Evolutionary conservation across 2,797 vertebrate genomes (phyloP).

Genomic region (Antennarius maculatus): DNA sequence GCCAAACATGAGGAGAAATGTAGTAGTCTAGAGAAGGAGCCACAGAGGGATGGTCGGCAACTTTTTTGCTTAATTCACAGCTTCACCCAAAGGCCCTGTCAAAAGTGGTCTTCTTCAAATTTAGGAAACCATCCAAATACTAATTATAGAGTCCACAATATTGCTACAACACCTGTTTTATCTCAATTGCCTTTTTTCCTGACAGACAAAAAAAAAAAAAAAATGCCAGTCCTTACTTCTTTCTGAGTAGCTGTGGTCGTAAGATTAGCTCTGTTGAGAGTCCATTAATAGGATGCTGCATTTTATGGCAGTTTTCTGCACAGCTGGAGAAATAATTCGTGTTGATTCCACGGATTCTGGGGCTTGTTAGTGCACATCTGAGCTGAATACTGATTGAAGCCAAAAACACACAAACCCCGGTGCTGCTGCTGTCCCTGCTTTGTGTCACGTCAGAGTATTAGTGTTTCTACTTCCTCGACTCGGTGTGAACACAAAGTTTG

Average conservation of each 20-base stretch:
- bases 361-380: conserved; percentile 30
- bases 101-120: conserved; percentile 67
- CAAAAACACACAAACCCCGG: conserved; percentile 40
- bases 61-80: conserved; percentile 75
- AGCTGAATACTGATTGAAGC: conserved; percentile 16
- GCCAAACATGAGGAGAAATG: conserved; percentile 78
- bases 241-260: conserved; percentile 35
- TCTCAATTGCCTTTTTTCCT: conserved; percentile 29
- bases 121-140: conserved; percentile 60
- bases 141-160: conserved; percentile 62
- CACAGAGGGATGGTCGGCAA: conserved; percentile 61
- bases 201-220: conserved; percentile 7
- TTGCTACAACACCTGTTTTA: conserved; percentile 61
- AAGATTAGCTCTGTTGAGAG: conserved; percentile 23
- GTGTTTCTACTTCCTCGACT: conserved; percentile 44
- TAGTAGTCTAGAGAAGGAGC: conserved; percentile 76
- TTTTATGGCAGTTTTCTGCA: conserved; percentile 14
- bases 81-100: conserved; percentile 70
- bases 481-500: conserved; percentile 41
- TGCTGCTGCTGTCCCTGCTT: conserved; percentile 37
- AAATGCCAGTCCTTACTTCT: conserved; percentile 25
- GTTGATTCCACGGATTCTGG: conserved; percentile 34
- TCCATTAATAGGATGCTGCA: conserved; percentile 24
- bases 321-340: conserved; percentile 12
- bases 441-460: conserved; percentile 36